Percentiles rank a stretch among this genome's conserved stretches.
phyloP scores from a whole-genome alignment of 2,888 invertebrate species.

The Metacarcinus magister region DNA sequence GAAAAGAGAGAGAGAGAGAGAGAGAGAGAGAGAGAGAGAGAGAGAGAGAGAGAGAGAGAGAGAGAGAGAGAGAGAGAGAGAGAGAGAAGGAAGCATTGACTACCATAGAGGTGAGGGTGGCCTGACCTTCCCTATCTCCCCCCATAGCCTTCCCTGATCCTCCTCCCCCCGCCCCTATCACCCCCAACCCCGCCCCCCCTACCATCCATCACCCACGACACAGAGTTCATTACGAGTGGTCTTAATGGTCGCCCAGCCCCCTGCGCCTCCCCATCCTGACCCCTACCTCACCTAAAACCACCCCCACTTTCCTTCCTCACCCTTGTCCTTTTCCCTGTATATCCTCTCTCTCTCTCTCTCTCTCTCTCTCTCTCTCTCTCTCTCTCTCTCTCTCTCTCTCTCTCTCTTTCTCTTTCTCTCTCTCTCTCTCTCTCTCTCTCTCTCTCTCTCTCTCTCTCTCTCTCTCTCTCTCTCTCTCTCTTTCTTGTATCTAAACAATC shows the following conservation, averaged over 20 bases:
- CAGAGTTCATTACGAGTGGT: slow-evolving; percentile 58
- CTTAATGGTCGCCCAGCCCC: background rate
- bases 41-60: background rate
- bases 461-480: background rate
- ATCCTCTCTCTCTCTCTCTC: slow-evolving; percentile 1
- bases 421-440: background rate
- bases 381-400: background rate
- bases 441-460: background rate
- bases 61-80: background rate
- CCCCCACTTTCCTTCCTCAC: background rate
- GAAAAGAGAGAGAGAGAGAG: background rate
- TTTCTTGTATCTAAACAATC: background rate
- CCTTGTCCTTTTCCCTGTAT: background rate
- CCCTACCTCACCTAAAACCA: background rate
- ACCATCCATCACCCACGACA: slow-evolving; percentile 56
- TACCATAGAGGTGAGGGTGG: background rate
- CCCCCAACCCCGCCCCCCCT: background rate
- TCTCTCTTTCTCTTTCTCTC: background rate
- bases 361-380: slow-evolving; percentile 41
- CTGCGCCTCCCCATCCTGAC: background rate
- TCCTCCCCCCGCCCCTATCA: background rate
- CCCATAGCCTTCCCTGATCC: background rate
- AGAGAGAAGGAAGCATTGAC: background rate
- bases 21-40: background rate
- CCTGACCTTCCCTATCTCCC: background rate